Percentiles rank a stretch among this genome's conserved stretches.
Evolutionary conservation across 1,140 invertebrate species (phyloP).

Genomic region (Calliphora vicina): DNA sequence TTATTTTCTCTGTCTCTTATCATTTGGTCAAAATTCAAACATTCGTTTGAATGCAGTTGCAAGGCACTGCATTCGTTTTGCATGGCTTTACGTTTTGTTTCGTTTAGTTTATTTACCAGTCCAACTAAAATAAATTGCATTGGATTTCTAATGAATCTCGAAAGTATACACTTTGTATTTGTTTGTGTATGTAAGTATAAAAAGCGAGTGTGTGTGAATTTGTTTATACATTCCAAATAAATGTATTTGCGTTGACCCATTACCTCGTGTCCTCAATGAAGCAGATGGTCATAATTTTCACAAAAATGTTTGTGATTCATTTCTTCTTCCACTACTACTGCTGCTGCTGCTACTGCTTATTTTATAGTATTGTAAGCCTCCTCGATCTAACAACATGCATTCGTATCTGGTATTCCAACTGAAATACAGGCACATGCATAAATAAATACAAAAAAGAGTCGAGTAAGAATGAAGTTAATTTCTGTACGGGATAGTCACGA

Average conservation of each 20-base stretch:
- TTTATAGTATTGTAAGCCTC: too few relatives aligned
- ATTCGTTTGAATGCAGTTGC: neutral
- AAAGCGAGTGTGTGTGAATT: neutral
- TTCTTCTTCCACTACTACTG: neutral
- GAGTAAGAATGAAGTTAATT: too few relatives aligned
- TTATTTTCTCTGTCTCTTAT: neutral
- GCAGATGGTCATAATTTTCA: slow-evolving; percentile 13
- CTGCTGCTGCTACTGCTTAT: neutral
- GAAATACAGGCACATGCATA: too few relatives aligned
- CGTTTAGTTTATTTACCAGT: slow-evolving; percentile 12
- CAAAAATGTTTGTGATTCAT: neutral
- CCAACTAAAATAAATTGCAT: neutral
- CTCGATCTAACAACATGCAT: too few relatives aligned
- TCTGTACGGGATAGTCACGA: too few relatives aligned
- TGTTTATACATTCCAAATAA: neutral
- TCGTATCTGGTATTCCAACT: too few relatives aligned
- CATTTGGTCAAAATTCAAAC: neutral
- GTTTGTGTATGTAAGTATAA: neutral
- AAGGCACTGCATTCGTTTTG: neutral
- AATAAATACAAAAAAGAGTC: too few relatives aligned
- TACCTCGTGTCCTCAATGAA: slow-evolving; percentile 5
- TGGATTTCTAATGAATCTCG: neutral
- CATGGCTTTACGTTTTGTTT: neutral
- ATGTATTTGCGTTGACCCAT: neutral
- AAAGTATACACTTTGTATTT: neutral